Percentiles rank a stretch among this genome's conserved stretches.
Conservation (phyloP, 2,888 invertebrate species). For the Troides helena region DNA sequence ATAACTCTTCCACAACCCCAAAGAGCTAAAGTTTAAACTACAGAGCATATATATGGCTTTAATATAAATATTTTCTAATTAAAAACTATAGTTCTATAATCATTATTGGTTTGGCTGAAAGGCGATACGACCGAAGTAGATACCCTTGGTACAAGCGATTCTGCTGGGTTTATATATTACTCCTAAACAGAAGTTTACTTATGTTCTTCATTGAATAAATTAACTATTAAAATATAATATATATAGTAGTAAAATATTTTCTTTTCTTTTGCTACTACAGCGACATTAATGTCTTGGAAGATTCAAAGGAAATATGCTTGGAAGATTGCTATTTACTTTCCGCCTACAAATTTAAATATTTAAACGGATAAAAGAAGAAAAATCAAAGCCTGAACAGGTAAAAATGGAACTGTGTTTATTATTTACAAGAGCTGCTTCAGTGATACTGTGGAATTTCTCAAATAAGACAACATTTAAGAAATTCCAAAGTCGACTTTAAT, state of each 20-base stretch:
- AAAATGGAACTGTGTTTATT: slow-evolving; percentile 10
- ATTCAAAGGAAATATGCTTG: background rate
- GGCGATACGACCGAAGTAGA: no score
- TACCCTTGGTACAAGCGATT: no score
- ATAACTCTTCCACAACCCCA: background rate
- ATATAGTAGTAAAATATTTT: background rate
- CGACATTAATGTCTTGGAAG: background rate
- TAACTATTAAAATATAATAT: background rate
- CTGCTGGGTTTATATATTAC: no score
- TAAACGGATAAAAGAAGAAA: background rate
- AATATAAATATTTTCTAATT: background rate
- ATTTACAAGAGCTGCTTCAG: slow-evolving; percentile 3
- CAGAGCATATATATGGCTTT: background rate
- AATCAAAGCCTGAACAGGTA: background rate
- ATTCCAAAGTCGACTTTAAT: background rate
- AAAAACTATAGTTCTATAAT: no score
- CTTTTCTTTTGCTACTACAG: background rate
- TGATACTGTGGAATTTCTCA: slow-evolving; percentile 1
- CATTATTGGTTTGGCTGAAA: no score
- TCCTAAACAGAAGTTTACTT: no score
- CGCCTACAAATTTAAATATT: background rate
- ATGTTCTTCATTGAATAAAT: background rate
- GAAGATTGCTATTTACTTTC: background rate
- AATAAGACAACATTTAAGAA: background rate
- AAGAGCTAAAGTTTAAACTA: background rate